Evolutionary conservation across 2,113 vertebrate species (phyloP).

Genomic region (Zapornia atra): DNA sequence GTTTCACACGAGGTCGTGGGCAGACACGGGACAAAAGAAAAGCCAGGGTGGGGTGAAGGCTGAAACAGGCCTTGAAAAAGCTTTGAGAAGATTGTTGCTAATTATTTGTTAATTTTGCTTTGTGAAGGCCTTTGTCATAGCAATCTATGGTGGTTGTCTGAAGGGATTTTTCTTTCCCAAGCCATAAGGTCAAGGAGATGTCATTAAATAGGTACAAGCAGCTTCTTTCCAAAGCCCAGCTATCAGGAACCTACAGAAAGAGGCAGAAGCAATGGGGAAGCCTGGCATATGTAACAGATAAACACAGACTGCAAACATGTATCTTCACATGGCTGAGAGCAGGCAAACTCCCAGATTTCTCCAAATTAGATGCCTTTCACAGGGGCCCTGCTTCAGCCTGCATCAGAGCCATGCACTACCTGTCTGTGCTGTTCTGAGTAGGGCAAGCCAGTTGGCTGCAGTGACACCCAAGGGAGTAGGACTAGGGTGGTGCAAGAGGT

Average conservation of each 20-base stretch:
- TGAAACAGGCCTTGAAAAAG: neutral
- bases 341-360: neutral
- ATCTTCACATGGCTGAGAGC: neutral
- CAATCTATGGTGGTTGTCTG: neutral
- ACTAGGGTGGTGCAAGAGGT: neutral
- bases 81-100: neutral
- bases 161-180: neutral
- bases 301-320: neutral
- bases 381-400: neutral
- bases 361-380: neutral
- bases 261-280: neutral
- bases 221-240: neutral
- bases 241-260: neutral
- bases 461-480: neutral
- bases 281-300: neutral
- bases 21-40: neutral
- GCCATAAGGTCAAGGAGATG: neutral
- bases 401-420: neutral
- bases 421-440: neutral
- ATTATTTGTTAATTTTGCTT: neutral
- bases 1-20: neutral
- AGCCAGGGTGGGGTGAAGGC: neutral
- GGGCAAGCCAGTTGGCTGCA: neutral
- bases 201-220: neutral
- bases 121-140: neutral